Conservation (phyloP, 2,888 invertebrate species). For the Spilarctia lutea region DNA sequence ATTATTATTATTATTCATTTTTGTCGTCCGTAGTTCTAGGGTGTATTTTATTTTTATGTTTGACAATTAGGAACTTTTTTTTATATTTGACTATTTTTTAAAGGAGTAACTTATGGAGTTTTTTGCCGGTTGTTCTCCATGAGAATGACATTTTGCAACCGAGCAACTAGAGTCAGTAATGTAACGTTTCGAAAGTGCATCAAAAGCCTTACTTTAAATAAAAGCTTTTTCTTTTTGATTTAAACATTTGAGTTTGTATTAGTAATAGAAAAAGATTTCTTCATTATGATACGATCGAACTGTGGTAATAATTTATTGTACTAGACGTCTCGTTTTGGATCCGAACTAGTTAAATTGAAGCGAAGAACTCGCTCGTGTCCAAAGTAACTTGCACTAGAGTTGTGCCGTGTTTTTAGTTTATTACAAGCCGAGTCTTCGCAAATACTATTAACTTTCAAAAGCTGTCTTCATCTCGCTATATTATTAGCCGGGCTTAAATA, state of each 20-base stretch:
- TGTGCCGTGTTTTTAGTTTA: neutral
- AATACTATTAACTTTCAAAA: slow-evolving; percentile 8
- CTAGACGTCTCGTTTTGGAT: neutral
- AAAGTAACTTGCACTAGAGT: neutral
- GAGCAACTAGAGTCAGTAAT: too few species aligned
- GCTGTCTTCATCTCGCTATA: neutral
- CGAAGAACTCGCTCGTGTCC: neutral
- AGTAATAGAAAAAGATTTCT: neutral
- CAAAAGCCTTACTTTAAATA: too few species aligned
- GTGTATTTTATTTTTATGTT: too few species aligned
- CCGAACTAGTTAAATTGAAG: neutral
- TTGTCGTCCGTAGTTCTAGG: too few species aligned
- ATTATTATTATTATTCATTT: too few species aligned
- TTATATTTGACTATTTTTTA: too few species aligned
- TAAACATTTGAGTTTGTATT: neutral
- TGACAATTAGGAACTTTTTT: too few species aligned
- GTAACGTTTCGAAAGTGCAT: too few species aligned
- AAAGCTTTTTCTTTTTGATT: too few species aligned
- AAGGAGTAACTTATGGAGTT: too few species aligned
- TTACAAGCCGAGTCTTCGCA: neutral
- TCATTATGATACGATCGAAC: neutral
- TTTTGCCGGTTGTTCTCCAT: too few species aligned
- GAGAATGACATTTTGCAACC: too few species aligned
- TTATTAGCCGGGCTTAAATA: neutral
- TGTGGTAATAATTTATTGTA: neutral